Evolutionary conservation across 1,140 invertebrate species (phyloP).

Genomic region (Drosophila baimaii): DNA sequence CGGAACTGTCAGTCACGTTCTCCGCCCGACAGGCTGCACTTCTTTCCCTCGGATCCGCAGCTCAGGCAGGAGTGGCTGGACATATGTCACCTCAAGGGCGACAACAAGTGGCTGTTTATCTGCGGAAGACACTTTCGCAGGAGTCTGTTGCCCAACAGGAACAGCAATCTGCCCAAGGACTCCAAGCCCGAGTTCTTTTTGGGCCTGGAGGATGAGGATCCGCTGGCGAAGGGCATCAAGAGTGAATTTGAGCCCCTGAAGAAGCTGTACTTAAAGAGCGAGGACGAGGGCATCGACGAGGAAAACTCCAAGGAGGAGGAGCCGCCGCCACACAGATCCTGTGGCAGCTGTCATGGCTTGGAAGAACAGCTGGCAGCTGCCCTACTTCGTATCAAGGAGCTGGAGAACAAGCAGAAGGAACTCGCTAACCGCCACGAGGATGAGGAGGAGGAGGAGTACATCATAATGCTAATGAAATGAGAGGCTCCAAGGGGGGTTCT

Average conservation of each 20-base stretch:
- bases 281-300: constrained; percentile 39
- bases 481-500: background rate
- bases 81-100: constrained; percentile 4
- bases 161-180: constrained; percentile 27
- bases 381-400: constrained; percentile 8
- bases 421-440: constrained; percentile 5
- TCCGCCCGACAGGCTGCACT: constrained; percentile 18
- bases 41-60: constrained; percentile 35
- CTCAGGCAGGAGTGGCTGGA: constrained; percentile 19
- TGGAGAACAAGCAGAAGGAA: constrained; percentile 1
- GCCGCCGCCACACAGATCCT: background rate
- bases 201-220: constrained; percentile 15
- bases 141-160: constrained; percentile 21
- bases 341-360: constrained; percentile 6
- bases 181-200: constrained; percentile 18
- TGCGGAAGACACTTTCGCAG: constrained; percentile 27
- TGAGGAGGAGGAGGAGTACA: constrained; percentile 26
- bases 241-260: background rate
- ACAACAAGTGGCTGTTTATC: constrained; percentile 27
- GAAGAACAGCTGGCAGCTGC: constrained; percentile 20
- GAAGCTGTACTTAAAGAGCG: constrained; percentile 9
- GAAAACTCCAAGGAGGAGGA: constrained; percentile 14
- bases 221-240: constrained; percentile 5
- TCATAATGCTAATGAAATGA: constrained; percentile 41
- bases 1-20: constrained; percentile 18